Percentiles rank a stretch among this genome's conserved stretches.
Conservation (phyloP, 92 coral and sea anemone species). For the Paramuricea clavata region DNA sequence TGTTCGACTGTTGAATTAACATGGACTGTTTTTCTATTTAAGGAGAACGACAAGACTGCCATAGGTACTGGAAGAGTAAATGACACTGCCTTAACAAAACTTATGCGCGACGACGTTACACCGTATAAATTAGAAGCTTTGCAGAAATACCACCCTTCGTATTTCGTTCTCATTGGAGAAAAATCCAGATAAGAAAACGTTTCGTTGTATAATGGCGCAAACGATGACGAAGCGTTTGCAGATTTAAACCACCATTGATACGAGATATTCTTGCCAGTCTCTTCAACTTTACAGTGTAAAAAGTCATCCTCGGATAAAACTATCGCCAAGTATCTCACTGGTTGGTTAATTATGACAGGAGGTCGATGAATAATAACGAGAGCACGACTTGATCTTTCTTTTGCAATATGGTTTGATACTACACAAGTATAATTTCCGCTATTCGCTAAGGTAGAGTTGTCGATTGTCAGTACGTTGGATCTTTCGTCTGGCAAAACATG, state of each 20-base stretch:
- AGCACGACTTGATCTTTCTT: slow-evolving; percentile 67
- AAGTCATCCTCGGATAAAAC: slow-evolving; percentile 43
- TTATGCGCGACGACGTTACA: slow-evolving; percentile 59
- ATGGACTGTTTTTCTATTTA: neutral
- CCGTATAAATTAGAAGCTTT: slow-evolving; percentile 75
- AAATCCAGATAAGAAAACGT: slow-evolving; percentile 60
- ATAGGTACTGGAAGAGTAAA: slow-evolving; percentile 72
- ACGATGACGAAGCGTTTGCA: slow-evolving; percentile 1
- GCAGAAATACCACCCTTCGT: slow-evolving; percentile 78
- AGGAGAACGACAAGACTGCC: slow-evolving; percentile 22
- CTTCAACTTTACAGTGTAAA: slow-evolving; percentile 63
- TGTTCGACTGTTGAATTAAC: neutral
- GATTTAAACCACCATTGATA: slow-evolving; percentile 80
- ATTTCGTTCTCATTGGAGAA: slow-evolving; percentile 18
- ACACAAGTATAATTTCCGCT: slow-evolving; percentile 77
- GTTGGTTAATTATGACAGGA: slow-evolving; percentile 68
- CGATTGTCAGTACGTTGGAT: slow-evolving; percentile 47
- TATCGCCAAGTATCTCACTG: slow-evolving; percentile 62
- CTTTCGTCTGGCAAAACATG: slow-evolving; percentile 28
- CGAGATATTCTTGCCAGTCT: slow-evolving; percentile 40
- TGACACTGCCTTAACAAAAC: slow-evolving; percentile 64
- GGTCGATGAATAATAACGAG: slow-evolving; percentile 72
- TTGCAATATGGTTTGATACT: slow-evolving; percentile 76
- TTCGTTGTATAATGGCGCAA: slow-evolving; percentile 40
- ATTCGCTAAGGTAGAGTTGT: slow-evolving; percentile 50